phyloP scores from a whole-genome alignment of 2,888 invertebrate genomes.

The Agrotis ipsilon region DNA sequence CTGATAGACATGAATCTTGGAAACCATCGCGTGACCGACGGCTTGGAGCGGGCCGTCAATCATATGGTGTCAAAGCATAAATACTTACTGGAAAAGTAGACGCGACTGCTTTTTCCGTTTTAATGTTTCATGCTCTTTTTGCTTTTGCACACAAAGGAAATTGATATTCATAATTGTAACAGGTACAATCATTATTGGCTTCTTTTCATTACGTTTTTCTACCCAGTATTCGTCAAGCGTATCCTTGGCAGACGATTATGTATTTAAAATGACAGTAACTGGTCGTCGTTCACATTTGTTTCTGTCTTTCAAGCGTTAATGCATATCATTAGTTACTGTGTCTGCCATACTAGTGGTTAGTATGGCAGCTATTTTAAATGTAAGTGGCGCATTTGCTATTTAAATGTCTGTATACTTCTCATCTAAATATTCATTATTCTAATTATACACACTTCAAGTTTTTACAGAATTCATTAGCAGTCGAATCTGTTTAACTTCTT shows the following conservation, averaged over 20 bases:
- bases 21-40: constrained; percentile 71
- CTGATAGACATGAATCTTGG: constrained; percentile 69
- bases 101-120: constrained; percentile 36
- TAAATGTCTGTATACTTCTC: constrained; percentile 4
- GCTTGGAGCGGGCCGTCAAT: constrained; percentile 63
- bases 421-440: constrained; percentile 26
- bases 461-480: constrained; percentile 13
- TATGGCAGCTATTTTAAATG: constrained; percentile 31
- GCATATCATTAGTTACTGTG: constrained; percentile 22
- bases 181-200: constrained; percentile 6
- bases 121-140: constrained; percentile 43
- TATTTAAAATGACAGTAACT: constrained; percentile 24
- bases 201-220: constrained; percentile 12
- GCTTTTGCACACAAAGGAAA: constrained; percentile 38
- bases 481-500: constrained; percentile 26
- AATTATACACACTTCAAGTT: constrained; percentile 7
- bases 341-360: not conserved
- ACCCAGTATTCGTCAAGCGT: not conserved
- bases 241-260: constrained; percentile 28
- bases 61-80: constrained; percentile 61
- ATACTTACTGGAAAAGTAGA: constrained; percentile 48
- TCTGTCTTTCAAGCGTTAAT: constrained; percentile 18
- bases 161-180: constrained; percentile 34
- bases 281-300: constrained; percentile 15
- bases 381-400: constrained; percentile 17